Percentiles rank a stretch among this genome's conserved stretches.
These are phyloP conservation scores for Volucella zonaria DNA, from an alignment of 2,888 invertebrate species.

Conservation along the genomic window DNA sequence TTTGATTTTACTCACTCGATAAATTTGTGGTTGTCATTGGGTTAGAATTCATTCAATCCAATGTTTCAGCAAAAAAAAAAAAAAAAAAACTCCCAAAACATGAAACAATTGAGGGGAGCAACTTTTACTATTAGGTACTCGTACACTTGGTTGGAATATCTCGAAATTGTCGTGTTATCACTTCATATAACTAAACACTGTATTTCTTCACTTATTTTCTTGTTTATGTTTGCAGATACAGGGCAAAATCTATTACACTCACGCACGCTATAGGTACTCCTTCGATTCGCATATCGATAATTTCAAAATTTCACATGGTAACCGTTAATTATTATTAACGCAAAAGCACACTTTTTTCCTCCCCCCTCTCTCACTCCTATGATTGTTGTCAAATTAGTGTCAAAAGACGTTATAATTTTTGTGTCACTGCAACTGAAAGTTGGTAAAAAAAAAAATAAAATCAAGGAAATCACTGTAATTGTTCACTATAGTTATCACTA, in stretches of 20 bases:
- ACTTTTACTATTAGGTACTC: not conserved
- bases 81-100: no score
- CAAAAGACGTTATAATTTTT: constrained; percentile 8
- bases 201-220: constrained; percentile 20
- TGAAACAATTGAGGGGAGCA: no score
- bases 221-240: not conserved
- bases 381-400: constrained; percentile 41
- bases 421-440: not conserved
- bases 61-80: no score
- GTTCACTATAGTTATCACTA: constrained; percentile 56
- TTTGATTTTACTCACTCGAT: no score
- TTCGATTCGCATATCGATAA: constrained; percentile 38
- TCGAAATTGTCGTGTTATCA: constrained; percentile 1
- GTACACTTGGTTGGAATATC: not conserved
- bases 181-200: constrained; percentile 25
- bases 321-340: constrained; percentile 60
- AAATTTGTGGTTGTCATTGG: no score
- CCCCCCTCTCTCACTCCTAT: no score
- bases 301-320: constrained; percentile 42
- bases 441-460: not conserved
- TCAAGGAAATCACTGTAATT: not conserved
- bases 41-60: no score
- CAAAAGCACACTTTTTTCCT: constrained; percentile 30
- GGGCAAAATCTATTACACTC: constrained; percentile 2
- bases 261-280: constrained; percentile 61